phyloP scores from a whole-genome alignment of 2,888 invertebrate species.

The Antheraea yamamai region DNA sequence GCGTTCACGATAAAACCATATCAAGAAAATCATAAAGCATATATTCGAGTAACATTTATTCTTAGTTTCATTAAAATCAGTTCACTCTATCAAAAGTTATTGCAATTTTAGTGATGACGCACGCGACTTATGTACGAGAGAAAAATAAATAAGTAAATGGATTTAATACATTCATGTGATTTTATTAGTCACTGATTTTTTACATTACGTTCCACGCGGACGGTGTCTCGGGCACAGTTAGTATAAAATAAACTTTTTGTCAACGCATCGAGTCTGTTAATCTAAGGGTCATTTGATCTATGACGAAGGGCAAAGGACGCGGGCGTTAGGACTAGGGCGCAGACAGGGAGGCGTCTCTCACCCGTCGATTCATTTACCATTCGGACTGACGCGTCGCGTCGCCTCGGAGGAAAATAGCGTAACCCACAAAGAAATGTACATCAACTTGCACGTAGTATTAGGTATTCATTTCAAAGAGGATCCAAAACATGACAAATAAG shows the following conservation, averaged over 20 bases:
- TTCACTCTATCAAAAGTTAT: no score
- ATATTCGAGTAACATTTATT: no score
- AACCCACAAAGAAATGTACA: slow-evolving; percentile 5
- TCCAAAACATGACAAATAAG: neutral
- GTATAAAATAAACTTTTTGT: neutral
- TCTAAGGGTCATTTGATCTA: slow-evolving; percentile 39
- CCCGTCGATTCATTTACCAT: slow-evolving; percentile 45
- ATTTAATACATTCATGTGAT: no score
- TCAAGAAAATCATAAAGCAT: no score
- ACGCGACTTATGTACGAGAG: no score
- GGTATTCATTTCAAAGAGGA: neutral
- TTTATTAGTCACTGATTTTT: no score
- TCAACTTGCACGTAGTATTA: neutral
- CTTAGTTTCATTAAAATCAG: no score
- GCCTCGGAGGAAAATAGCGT: slow-evolving; percentile 27
- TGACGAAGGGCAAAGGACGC: slow-evolving; percentile 58
- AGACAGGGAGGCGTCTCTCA: slow-evolving; percentile 48
- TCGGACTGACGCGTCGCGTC: slow-evolving; percentile 47
- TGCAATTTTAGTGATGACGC: no score
- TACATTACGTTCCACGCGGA: no score
- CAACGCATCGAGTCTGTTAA: slow-evolving; percentile 22
- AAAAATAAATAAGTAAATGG: no score
- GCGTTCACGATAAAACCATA: no score
- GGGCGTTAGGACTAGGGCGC: slow-evolving; percentile 44
- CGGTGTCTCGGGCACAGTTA: no score